Base-by-base conservation (phyloP, 2,888 invertebrate genomes). In the Aleiodes leptofemur region DNA sequence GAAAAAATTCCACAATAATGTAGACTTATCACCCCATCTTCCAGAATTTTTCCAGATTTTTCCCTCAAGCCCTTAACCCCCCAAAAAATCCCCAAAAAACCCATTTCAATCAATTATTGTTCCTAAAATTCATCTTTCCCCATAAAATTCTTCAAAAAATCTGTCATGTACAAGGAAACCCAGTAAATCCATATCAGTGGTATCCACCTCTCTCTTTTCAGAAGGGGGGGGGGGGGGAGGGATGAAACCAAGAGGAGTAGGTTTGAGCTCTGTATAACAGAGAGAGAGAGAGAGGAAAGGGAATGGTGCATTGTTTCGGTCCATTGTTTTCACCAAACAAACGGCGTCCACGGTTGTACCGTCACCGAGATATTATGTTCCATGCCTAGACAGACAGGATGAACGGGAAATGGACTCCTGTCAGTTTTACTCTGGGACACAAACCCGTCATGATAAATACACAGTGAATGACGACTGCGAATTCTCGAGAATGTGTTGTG, bases 341-440 rank as follows among this genome's bases (percentile, higher is more conserved):
- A 88, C 87, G 86, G 84, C 86, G 86, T 86, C 86, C 87, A 87
- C 86, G 68, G 88, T 85, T 86, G 87, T 88, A 88, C 88, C 87
- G 88, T 88, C 87, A 86, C 68, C 84, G 83, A 85, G 87, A 87
- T 87, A 85, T 84, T 83, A 76, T 76, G 69, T 76, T 76, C 72
- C 57, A 68, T 43, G 53, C 68, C 68, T 85, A 84, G 82, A 81
- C 85, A 85, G 86, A 86, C 86, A 85, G 82, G 79, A 86, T 86
- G 84, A 86, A 86, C 86, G 85, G 88, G 88, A 88, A 88, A 88
- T 88, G 86, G 88, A 88, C 88, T 85, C 85, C 88, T 88, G 88
- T 88, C 88, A 87, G 88, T 86, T 88, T 87, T 87, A 87, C 86
- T 85, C 86, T 82, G 83, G 51, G 31, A 68, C 68, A 68, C 23